Percentiles rank a stretch among this genome's conserved stretches.
phyloP scores from a whole-genome alignment of 2,888 invertebrate genomes.

The Cancer borealis region DNA sequence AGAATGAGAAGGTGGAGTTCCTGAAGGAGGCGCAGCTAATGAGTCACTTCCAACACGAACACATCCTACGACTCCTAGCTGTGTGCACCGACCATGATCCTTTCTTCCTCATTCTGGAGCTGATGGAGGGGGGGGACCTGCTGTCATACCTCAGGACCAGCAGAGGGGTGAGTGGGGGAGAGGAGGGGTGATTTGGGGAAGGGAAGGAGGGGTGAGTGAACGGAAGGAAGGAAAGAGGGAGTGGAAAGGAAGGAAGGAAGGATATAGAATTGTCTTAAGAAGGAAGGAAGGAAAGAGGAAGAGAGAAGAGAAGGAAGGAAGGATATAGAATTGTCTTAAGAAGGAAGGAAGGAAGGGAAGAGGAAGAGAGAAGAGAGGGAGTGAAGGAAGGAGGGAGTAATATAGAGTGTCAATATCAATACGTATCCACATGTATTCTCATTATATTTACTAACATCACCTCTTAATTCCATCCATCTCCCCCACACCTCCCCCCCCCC shows the following conservation, averaged over 20 bases:
- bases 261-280: not conserved
- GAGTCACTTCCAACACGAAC: conserved; percentile 98
- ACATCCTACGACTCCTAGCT: conserved; percentile 94
- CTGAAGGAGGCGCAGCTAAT: conserved; percentile 97
- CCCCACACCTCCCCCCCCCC: no score
- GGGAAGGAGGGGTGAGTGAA: not conserved
- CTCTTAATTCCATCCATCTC: no score
- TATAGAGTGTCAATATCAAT: no score
- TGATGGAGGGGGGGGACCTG: conserved; percentile 98
- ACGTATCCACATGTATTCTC: no score
- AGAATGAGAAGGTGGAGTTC: conserved; percentile 94
- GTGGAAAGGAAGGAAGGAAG: not conserved
- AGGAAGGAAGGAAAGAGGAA: not conserved
- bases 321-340: not conserved
- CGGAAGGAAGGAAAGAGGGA: not conserved
- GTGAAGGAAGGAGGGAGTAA: not conserved
- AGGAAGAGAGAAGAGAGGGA: not conserved
- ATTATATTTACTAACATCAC: no score
- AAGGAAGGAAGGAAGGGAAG: not conserved
- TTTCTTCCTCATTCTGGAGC: conserved; percentile 95
- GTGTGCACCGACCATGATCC: conserved; percentile 97
- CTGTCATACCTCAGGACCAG: conserved; percentile 92
- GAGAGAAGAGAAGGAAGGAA: not conserved
- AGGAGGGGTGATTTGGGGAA: not conserved
- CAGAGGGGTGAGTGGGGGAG: conserved; percentile 81